These are phyloP conservation scores for Eulemur rubriventer DNA, from an alignment of 2,797 vertebrate species.

Conservation along the genomic window DNA sequence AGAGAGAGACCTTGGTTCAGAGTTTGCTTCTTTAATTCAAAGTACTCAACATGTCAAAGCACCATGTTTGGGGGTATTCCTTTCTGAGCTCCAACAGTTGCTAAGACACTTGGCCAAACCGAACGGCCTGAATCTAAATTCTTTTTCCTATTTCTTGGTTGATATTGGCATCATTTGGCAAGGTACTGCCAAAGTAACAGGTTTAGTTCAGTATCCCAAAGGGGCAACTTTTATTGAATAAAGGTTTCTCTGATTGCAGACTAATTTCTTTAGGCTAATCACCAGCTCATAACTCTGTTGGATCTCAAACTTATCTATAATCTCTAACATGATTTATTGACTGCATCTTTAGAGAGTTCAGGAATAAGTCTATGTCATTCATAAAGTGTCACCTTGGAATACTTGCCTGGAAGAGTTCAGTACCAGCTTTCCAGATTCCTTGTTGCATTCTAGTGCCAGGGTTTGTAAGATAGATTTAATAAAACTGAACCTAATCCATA, in stretches of 20 bases:
- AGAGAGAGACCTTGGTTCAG: not conserved
- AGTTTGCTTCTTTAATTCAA: not conserved
- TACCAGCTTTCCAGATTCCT: not conserved
- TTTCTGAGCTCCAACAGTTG: not conserved
- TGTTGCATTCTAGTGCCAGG: not conserved
- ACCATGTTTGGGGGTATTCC: not conserved
- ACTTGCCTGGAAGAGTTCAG: not conserved
- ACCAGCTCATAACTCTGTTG: not conserved
- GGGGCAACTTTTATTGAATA: not conserved
- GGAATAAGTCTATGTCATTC: not conserved
- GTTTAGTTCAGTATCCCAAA: not conserved
- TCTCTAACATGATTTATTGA: not conserved
- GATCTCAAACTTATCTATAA: not conserved
- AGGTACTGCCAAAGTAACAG: not conserved
- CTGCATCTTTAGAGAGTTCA: not conserved
- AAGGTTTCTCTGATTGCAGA: not conserved
- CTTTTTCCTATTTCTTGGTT: not conserved
- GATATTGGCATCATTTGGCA: not conserved
- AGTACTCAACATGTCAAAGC: not conserved
- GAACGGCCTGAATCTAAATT: not conserved
- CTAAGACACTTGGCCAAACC: not conserved
- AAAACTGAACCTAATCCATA: conserved; percentile 45
- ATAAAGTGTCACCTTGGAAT: not conserved
- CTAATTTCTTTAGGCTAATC: not conserved
- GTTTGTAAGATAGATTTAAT: conserved; percentile 58